Evolutionary conservation across 2,113 vertebrate genomes (phyloP).

Genomic region (Petrocephalus zakoni): DNA sequence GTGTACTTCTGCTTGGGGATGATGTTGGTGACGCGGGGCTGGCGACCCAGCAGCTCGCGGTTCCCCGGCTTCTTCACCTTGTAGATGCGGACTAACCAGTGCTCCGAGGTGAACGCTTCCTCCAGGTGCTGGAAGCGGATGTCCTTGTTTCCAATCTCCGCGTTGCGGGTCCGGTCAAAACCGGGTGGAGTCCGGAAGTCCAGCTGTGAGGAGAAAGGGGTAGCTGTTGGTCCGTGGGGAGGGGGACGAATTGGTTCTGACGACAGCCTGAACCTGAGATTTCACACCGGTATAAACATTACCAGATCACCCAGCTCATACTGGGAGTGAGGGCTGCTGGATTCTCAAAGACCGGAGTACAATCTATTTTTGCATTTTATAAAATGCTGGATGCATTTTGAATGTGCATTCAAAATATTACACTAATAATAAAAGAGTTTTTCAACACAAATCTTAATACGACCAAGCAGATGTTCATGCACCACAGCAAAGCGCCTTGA

Average conservation of each 20-base stretch:
- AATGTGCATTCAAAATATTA: neutral
- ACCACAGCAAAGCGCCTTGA: neutral
- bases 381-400: neutral
- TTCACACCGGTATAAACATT: neutral
- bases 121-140: slow-evolving; percentile 94
- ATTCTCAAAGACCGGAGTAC: neutral
- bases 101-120: slow-evolving; percentile 95
- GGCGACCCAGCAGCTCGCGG: slow-evolving; percentile 81
- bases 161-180: slow-evolving; percentile 93
- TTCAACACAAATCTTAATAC: neutral
- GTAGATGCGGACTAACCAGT: slow-evolving; percentile 97
- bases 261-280: neutral
- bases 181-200: slow-evolving; percentile 94
- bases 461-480: neutral
- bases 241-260: neutral
- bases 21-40: slow-evolving; percentile 78
- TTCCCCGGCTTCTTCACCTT: slow-evolving; percentile 93
- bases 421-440: neutral
- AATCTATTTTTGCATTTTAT: neutral
- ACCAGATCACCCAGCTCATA: neutral
- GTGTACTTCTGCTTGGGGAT: slow-evolving; percentile 91
- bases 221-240: neutral
- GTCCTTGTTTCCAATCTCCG: slow-evolving; percentile 97
- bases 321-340: neutral
- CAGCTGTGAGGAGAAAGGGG: slow-evolving; percentile 63